Percentiles rank a stretch among this genome's conserved stretches.
phyloP scores from a whole-genome alignment of 2,113 vertebrate species.

The Phocoena phocoena region DNA sequence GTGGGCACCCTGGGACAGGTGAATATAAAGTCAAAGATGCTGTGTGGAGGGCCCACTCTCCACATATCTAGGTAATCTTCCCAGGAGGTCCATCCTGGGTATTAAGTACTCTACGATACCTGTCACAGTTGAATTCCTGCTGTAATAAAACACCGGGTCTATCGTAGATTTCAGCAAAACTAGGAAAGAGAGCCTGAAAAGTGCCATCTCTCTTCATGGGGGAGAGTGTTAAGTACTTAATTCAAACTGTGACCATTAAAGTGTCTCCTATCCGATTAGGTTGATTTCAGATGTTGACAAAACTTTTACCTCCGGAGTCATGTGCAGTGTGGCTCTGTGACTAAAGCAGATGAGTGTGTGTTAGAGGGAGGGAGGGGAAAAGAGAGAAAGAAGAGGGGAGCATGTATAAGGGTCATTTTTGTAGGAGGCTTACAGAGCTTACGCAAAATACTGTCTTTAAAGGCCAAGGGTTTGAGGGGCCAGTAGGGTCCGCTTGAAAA shows the following conservation, averaged over 20 bases:
- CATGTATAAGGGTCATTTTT: constrained; percentile 57
- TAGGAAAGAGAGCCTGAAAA: constrained; percentile 69
- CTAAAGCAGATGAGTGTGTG: constrained; percentile 73
- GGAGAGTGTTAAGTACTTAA: constrained; percentile 79
- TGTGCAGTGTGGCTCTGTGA: constrained; percentile 72
- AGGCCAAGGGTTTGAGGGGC: constrained; percentile 95
- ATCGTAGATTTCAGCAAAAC: constrained; percentile 73
- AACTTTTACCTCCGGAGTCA: constrained; percentile 78
- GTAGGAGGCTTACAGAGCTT: constrained; percentile 75
- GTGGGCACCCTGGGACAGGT: background rate
- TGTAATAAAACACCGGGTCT: constrained; percentile 85
- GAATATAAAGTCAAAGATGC: constrained; percentile 51
- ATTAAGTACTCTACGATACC: constrained; percentile 81
- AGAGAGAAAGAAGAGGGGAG: constrained; percentile 8
- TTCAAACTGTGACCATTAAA: constrained; percentile 81
- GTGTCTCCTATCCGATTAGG: constrained; percentile 80
- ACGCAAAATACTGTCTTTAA: constrained; percentile 88
- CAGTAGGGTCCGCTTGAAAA: constrained; percentile 89
- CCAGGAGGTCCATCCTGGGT: constrained; percentile 72
- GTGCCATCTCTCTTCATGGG: constrained; percentile 79
- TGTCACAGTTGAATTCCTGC: constrained; percentile 82
- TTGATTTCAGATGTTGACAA: constrained; percentile 84
- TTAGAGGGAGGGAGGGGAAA: constrained; percentile 44
- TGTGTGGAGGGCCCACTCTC: background rate
- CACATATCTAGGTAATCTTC: constrained; percentile 65